Conservation (phyloP, 2,888 invertebrate species). For the Agrotis ipsilon region DNA sequence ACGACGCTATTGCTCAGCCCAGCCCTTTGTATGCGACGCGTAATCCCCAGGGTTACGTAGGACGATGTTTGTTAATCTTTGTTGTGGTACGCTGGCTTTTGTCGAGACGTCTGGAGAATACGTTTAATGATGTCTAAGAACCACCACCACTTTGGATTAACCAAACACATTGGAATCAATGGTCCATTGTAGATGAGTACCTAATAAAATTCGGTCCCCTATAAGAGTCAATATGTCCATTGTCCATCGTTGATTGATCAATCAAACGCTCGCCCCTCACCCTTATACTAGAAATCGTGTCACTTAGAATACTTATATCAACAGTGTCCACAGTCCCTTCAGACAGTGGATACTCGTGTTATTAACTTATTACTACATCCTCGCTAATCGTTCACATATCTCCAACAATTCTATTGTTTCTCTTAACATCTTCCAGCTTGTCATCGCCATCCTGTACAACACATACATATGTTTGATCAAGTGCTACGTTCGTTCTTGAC, state of each 20-base stretch:
- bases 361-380: not conserved
- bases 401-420: slow-evolving; percentile 37
- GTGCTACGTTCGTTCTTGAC: slow-evolving; percentile 60
- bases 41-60: slow-evolving; percentile 35
- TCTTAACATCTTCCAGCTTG: slow-evolving; percentile 23
- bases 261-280: not conserved
- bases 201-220: not conserved
- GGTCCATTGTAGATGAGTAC: not conserved
- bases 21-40: slow-evolving; percentile 46
- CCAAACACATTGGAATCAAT: not conserved
- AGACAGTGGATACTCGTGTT: not conserved
- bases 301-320: not conserved
- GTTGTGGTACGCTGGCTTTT: slow-evolving; percentile 15
- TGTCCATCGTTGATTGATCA: not conserved
- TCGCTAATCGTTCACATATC: slow-evolving; percentile 8
- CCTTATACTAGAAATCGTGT: not conserved
- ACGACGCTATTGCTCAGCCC: slow-evolving; percentile 11
- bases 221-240: not conserved
- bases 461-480: slow-evolving; percentile 57
- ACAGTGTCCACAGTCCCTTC: not conserved
- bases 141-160: too few species aligned
- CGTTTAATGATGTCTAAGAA: slow-evolving; percentile 4
- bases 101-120: slow-evolving; percentile 7
- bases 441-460: slow-evolving; percentile 5
- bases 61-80: slow-evolving; percentile 35